Base-by-base conservation (phyloP, 2,113 vertebrate species). In the Epinephelus moara region DNA sequence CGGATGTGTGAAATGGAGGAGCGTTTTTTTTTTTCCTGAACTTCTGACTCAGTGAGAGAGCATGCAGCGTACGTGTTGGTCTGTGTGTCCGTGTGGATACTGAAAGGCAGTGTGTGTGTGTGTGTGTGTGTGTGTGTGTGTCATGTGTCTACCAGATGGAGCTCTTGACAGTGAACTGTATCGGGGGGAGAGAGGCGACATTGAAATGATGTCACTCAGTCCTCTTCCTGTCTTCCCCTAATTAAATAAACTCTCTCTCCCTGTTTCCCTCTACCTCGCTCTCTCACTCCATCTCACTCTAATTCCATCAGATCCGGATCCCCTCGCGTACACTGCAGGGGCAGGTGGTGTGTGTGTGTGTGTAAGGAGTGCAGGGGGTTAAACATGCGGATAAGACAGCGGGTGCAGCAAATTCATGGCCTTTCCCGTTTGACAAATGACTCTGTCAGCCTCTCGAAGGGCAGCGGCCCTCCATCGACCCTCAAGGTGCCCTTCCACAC, bases 401-500 rank as follows among this genome's bases (percentile, higher is more conserved):
- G 55, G 70, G 59, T 86, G 89, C 82, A 84, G 82, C 89, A 86
- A 92, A 95, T 94, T 91, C 86, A 88, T 50, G 81, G 88, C 85
- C 85, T 85, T 85, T 82, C 33, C 82, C 52, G 1, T 89, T 90
- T 95, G 94, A 95, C 88, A 92, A 95, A 95, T 85, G 91, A 91
- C 87, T 90, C 86, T 93, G 94, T 95, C 93, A 94, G 75, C 81
- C 74, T 79, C 21, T 66, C 1, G 85, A 85, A 90, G 90, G 84
- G 81, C 82, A 85, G 62, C 59, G 15, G 89, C 63, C 92, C 76
- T 89, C 87, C 85, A 61, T 75, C 78, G 78, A 84, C 90, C 87
- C 90, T 90, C 72, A 94, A 94, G 91, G 94, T 94, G 93, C 88
- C 94, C 92, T 94, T 94, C 81, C 71, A 45, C 83, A 75, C 72